phyloP scores from a whole-genome alignment of 2,113 vertebrate genomes.

The Cryptotis parvus region DNA sequence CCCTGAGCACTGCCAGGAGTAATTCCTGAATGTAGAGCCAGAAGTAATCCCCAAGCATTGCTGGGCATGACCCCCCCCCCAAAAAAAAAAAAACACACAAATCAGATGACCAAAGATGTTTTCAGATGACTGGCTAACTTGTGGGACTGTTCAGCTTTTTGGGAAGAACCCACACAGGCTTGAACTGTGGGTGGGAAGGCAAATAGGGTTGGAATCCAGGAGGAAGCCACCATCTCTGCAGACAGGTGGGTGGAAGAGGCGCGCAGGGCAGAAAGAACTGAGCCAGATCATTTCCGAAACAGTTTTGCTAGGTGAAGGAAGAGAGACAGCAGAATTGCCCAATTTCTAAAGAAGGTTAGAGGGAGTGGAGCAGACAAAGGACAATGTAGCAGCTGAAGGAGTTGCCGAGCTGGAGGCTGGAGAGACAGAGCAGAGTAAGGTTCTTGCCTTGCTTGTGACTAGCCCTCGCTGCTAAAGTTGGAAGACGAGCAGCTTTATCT shows the following conservation, averaged over 20 bases:
- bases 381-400: background rate
- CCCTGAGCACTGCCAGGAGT: too few species aligned
- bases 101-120: background rate
- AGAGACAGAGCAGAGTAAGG: too few species aligned
- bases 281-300: background rate
- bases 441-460: too few species aligned
- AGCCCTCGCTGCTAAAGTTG: too few species aligned
- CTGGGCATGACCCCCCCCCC: too few species aligned
- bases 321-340: too few species aligned
- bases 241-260: background rate
- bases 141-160: background rate
- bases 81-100: too few species aligned
- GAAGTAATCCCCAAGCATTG: too few species aligned
- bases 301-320: background rate
- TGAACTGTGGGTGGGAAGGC: too few species aligned
- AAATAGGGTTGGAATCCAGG: background rate
- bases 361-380: background rate
- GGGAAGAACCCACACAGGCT: background rate
- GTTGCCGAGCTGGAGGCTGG: too few species aligned
- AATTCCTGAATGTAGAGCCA: too few species aligned
- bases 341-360: background rate
- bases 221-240: background rate
- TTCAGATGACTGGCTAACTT: background rate
- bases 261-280: background rate
- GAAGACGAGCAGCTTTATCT: too few species aligned